phyloP scores from a whole-genome alignment of 2,888 invertebrate species.

The Heliconius ismenius region DNA sequence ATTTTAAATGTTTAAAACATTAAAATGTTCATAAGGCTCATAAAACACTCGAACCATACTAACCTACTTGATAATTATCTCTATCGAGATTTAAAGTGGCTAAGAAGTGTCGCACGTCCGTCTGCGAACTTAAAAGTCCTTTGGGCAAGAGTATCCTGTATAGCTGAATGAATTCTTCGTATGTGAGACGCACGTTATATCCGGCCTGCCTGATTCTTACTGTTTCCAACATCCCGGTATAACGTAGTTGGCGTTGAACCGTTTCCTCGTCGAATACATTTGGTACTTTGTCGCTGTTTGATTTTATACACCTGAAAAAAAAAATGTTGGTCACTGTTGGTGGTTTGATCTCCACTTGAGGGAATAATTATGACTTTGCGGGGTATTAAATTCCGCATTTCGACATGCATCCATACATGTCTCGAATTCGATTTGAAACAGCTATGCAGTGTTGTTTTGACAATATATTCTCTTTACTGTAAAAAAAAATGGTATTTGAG shows the following conservation, averaged over 20 bases:
- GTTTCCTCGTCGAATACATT: slow-evolving; percentile 96
- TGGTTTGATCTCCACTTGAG: too few species aligned
- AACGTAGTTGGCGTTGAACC: slow-evolving; percentile 91
- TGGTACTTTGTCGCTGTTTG: slow-evolving; percentile 95
- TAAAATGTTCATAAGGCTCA: background rate
- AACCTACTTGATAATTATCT: slow-evolving; percentile 94
- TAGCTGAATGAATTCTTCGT: slow-evolving; percentile 96
- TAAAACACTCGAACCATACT: slow-evolving; percentile 40
- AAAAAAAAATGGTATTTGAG: too few species aligned
- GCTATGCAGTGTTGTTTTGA: too few species aligned
- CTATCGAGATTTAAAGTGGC: slow-evolving; percentile 91
- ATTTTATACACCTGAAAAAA: slow-evolving; percentile 91
- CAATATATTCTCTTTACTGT: too few species aligned
- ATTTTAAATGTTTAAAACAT: background rate
- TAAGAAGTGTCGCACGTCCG: slow-evolving; percentile 92
- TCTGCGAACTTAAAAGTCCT: slow-evolving; percentile 91
- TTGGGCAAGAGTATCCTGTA: slow-evolving; percentile 95
- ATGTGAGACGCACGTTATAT: slow-evolving; percentile 95
- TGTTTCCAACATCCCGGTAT: slow-evolving; percentile 98
- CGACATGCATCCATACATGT: too few species aligned
- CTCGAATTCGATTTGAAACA: too few species aligned
- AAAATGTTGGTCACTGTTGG: background rate
- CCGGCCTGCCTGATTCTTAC: slow-evolving; percentile 97
- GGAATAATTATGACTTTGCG: too few species aligned
- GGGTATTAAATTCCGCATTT: too few species aligned